Evolutionary conservation across 2,797 vertebrate species (phyloP).

Genomic region (Acanthornis magna): DNA sequence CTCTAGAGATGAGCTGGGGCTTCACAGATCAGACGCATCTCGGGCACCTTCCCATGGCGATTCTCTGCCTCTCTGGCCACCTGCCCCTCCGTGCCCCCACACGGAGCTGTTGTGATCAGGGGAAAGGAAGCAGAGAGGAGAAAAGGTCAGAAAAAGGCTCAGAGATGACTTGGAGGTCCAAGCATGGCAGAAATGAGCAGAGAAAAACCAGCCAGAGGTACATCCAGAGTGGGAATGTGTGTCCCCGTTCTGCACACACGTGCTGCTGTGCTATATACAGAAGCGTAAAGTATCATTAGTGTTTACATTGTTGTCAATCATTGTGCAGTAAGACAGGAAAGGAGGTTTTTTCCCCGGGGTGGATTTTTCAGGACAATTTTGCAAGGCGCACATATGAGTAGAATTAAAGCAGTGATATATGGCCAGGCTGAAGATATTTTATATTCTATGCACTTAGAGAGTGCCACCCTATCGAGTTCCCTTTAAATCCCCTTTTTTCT

Average conservation of each 20-base stretch:
- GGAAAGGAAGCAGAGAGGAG: background rate
- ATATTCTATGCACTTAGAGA: background rate
- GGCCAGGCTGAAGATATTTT: background rate
- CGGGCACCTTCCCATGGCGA: background rate
- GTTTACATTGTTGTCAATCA: constrained; percentile 31
- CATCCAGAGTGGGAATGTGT: background rate
- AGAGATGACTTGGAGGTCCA: background rate
- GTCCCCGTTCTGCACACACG: rapidly evolving
- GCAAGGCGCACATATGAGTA: background rate
- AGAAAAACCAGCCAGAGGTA: background rate
- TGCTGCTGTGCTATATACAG: background rate
- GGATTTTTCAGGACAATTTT: constrained; percentile 30
- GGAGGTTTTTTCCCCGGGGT: rapidly evolving
- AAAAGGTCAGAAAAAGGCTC: background rate
- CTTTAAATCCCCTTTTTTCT: background rate
- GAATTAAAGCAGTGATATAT: background rate
- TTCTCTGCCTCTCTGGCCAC: background rate
- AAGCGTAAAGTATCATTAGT: constrained; percentile 11
- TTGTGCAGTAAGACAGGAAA: constrained; percentile 20
- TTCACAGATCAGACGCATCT: background rate
- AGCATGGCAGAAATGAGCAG: background rate
- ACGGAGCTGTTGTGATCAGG: background rate
- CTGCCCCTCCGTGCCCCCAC: background rate
- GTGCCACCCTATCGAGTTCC: background rate
- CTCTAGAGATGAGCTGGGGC: constrained; percentile 50